Evolutionary conservation across 2,113 vertebrate genomes (phyloP), one percentile per base, ranked within the genome.

Genomic region (Helogale parvula): DNA sequence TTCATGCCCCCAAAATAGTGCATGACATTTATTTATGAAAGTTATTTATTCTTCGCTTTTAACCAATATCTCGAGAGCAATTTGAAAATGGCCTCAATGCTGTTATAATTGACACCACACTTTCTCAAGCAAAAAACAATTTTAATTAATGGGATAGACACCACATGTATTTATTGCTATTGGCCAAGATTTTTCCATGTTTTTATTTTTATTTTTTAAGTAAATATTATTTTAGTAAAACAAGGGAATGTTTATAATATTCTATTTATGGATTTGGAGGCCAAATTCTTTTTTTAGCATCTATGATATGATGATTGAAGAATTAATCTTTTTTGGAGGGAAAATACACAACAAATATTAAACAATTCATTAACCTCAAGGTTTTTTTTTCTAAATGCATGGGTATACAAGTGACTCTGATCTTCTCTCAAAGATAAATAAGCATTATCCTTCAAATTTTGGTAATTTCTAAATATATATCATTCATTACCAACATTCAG

Each of bases 141-240:
- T 68, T 88, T 16, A 5, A 88, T 71, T 85, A 90, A 93, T 88
- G 41, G 35, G 63, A 47, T 85, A 86, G 90, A 90, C 45, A 84
- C 12, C 57, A 82, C n/a, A 25, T 80, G 33, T 88, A 68, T 95
- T 94, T 94, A 93, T 87, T 86, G 88, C 60, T 72, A 2, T 74
- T 97, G 54, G 74, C 74, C 72, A 97, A 72, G 23, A 54, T 91
- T 82, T 90, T 93, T 94, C 80, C 72, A 66, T 60, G 33, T 77
- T 94, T 83, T 57, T 14, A 17, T 74, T 89, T 82, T 89, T 69
- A 74, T 84, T 89, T 81, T 79, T 92, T 31, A 69, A 96, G 38
- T 85, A 88, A 96, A 82, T 50, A 96, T 89, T 47, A 87, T 93
- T 97, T 98, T 90, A 91, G 60, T 77, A 38, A 91, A 94, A 76